These are phyloP conservation scores for Fregetta grallaria DNA, from an alignment of 2,113 vertebrate species.

Conservation along the genomic window DNA sequence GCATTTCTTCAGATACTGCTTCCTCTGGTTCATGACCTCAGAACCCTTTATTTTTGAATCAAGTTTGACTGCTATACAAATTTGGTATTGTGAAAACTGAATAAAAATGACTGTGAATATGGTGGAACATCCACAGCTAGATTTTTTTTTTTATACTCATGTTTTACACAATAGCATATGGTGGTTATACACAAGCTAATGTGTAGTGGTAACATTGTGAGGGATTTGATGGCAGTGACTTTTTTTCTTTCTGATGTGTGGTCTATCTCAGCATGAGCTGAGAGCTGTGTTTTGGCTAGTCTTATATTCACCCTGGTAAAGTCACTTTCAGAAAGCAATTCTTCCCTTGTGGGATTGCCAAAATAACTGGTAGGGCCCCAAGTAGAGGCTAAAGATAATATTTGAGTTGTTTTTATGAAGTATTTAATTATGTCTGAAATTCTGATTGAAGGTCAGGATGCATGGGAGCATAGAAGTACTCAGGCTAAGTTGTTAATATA, in stretches of 20 bases:
- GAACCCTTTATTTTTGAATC: not conserved
- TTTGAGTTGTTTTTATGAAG: conserved; percentile 24
- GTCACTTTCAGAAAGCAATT: not conserved
- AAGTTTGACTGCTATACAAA: not conserved
- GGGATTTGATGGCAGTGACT: not conserved
- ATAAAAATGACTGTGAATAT: not conserved
- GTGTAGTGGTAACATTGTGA: not conserved
- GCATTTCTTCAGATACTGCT: not conserved
- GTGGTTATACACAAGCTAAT: not conserved
- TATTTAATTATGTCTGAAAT: conserved; percentile 44
- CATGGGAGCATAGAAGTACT: not conserved
- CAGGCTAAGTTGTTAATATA: conserved; percentile 22
- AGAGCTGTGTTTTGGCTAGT: not conserved
- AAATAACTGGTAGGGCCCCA: not conserved
- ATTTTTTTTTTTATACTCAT: not conserved
- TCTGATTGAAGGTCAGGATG: conserved; percentile 9
- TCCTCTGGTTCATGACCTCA: not conserved
- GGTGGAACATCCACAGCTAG: not conserved
- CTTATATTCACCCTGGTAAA: not conserved
- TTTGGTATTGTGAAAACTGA: not conserved
- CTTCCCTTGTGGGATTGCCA: not conserved
- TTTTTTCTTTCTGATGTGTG: not conserved
- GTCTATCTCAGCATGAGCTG: not conserved
- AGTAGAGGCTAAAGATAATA: not conserved
- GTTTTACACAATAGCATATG: not conserved